Evolutionary conservation across 1,140 invertebrate species (phyloP).

Genomic region (Agraylea sexmaculata): DNA sequence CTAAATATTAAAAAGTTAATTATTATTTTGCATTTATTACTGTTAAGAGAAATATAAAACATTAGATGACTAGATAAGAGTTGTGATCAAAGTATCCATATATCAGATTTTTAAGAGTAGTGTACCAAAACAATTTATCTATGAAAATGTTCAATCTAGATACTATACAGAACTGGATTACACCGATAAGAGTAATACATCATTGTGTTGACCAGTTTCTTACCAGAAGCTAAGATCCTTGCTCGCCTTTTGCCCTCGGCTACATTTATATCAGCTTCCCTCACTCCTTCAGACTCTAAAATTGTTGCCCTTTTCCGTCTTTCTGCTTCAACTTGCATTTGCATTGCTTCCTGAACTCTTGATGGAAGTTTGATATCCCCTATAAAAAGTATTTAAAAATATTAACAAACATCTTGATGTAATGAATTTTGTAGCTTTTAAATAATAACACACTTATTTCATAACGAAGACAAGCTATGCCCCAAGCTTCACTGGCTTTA

Average conservation of each 20-base stretch:
- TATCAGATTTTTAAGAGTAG: no score
- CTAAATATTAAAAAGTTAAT: no score
- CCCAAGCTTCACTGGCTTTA: conserved; percentile 96
- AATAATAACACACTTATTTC: conserved; percentile 80
- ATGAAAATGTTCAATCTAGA: neutral
- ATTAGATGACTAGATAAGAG: no score
- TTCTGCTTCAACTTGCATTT: conserved; percentile 99
- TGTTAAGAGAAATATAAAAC: no score
- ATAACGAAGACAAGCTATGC: conserved; percentile 92
- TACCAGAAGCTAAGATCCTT: conserved; percentile 86
- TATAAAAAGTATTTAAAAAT: conserved; percentile 27
- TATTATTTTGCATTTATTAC: no score
- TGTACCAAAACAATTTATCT: neutral
- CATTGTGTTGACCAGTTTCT: conserved; percentile 9
- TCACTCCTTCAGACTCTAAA: conserved; percentile 89
- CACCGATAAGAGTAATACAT: neutral
- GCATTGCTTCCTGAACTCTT: conserved; percentile 97
- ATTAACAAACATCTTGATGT: conserved; percentile 2
- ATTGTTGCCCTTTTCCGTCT: conserved; percentile 92
- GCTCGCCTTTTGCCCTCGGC: conserved; percentile 90
- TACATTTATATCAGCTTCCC: conserved; percentile 94
- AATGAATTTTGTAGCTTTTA: no score
- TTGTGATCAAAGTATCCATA: no score
- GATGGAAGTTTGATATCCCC: conserved; percentile 86
- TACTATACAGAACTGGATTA: neutral